Conservation (phyloP, 2,113 vertebrate genomes). For the Heteronetta atricapilla region DNA sequence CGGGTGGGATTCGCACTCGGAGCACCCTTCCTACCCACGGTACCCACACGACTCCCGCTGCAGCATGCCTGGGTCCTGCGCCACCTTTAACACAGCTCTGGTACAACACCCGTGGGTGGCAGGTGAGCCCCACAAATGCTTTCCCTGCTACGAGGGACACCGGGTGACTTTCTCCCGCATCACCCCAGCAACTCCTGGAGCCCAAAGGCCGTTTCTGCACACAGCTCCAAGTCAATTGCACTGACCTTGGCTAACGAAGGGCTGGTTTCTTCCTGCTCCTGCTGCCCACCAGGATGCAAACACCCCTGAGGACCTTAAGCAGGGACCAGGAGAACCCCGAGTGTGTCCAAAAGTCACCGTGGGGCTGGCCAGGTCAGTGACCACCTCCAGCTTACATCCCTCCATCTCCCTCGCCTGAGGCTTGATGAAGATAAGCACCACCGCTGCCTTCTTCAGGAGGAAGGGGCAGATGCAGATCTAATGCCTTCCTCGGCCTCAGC, state of each 20-base stretch:
- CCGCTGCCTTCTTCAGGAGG: neutral
- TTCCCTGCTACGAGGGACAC: neutral
- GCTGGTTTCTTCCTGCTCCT: neutral
- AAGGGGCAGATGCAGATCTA: neutral
- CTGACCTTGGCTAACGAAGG: neutral
- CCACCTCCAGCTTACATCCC: neutral
- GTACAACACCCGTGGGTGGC: accelerated
- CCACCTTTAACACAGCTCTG: neutral
- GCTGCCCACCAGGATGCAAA: neutral
- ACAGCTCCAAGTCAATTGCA: neutral
- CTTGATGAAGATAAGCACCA: neutral
- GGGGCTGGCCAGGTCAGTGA: accelerated
- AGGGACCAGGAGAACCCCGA: neutral
- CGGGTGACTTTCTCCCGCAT: accelerated
- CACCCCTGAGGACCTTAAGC: accelerated
- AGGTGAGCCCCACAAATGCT: neutral
- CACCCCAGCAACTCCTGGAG: neutral
- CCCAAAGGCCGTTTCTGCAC: neutral
- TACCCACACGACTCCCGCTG: neutral
- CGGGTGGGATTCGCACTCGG: neutral
- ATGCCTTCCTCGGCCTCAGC: neutral
- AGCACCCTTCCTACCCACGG: neutral
- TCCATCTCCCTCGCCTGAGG: neutral
- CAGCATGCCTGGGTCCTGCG: neutral
- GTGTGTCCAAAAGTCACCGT: neutral